phyloP scores from a whole-genome alignment of 2,113 vertebrate genomes.

The Corydoras maculifer region DNA sequence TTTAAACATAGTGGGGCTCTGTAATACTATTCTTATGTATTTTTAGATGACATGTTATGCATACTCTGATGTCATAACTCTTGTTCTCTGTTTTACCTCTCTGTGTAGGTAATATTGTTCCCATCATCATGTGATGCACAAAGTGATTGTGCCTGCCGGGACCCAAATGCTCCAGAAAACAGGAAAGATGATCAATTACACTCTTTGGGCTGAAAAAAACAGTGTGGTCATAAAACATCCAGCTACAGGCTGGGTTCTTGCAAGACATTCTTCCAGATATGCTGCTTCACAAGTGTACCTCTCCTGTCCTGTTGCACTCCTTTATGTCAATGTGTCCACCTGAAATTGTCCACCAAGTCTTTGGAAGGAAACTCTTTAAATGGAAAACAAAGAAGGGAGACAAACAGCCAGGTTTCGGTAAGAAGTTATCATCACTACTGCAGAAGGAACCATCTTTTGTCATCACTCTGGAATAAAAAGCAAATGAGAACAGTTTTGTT shows the following conservation, averaged over 20 bases:
- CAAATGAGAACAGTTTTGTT: slow-evolving; percentile 54
- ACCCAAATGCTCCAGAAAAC: slow-evolving; percentile 86
- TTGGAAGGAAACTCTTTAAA: slow-evolving; percentile 40
- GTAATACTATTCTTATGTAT: too few relatives aligned
- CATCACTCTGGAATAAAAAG: slow-evolving; percentile 33
- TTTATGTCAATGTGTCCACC: slow-evolving; percentile 75
- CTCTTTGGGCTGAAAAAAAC: slow-evolving; percentile 77
- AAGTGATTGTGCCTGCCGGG: slow-evolving; percentile 88
- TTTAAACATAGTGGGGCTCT: too few relatives aligned
- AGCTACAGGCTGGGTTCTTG: slow-evolving; percentile 57
- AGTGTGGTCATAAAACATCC: slow-evolving; percentile 18
- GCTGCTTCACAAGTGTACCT: slow-evolving; percentile 74
- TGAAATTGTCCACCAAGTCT: slow-evolving; percentile 51
- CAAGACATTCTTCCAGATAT: slow-evolving; percentile 70
- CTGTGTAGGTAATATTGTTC: slow-evolving; percentile 90
- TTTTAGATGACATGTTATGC: too few relatives aligned
- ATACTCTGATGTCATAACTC: too few relatives aligned
- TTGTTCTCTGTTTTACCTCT: slow-evolving; percentile 28
- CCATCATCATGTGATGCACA: slow-evolving; percentile 90
- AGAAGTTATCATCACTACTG: slow-evolving; percentile 24
- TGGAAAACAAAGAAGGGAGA: slow-evolving; percentile 37
- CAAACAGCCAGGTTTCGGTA: slow-evolving; percentile 42
- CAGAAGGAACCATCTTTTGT: slow-evolving; percentile 24
- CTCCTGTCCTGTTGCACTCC: slow-evolving; percentile 68
- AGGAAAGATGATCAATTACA: slow-evolving; percentile 69